phyloP scores from a whole-genome alignment of 2,113 vertebrate genomes.

The Taurulus bubalis region DNA sequence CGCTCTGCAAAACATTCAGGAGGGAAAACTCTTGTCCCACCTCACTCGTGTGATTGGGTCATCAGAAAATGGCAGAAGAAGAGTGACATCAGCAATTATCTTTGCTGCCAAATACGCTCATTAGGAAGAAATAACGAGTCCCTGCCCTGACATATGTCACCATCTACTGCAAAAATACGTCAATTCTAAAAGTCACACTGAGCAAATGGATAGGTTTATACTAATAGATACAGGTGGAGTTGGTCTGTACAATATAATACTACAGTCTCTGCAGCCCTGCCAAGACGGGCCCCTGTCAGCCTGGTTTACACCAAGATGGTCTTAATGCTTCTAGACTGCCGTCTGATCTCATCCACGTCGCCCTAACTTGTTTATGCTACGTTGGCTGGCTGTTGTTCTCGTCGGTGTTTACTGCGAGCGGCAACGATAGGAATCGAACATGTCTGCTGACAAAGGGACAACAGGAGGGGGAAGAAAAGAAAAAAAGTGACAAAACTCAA shows the following conservation, averaged over 20 bases:
- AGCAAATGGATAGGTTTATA: background rate
- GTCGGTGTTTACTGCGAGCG: background rate
- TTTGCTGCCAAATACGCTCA: constrained; percentile 48
- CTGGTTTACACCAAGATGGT: background rate
- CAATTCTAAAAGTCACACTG: too few species aligned
- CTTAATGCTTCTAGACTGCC: constrained; percentile 31
- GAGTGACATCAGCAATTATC: constrained; percentile 38
- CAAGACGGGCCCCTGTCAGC: background rate
- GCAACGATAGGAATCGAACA: background rate
- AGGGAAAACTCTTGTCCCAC: background rate
- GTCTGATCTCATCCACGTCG: constrained; percentile 35
- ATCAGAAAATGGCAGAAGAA: constrained; percentile 39
- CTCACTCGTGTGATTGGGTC: constrained; percentile 33
- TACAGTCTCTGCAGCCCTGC: constrained; percentile 4
- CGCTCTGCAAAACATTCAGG: constrained; percentile 12
- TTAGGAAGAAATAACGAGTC: constrained; percentile 20
- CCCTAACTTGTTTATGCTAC: constrained; percentile 10
- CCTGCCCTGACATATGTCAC: background rate
- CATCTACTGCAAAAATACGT: background rate
- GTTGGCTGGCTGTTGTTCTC: constrained; percentile 11
- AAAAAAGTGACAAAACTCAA: background rate
- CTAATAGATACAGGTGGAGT: background rate
- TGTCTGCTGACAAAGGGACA: background rate
- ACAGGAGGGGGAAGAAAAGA: background rate
- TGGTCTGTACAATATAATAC: background rate